Conservation (phyloP, 2,797 vertebrate genomes). For the Ibycter americanus region DNA sequence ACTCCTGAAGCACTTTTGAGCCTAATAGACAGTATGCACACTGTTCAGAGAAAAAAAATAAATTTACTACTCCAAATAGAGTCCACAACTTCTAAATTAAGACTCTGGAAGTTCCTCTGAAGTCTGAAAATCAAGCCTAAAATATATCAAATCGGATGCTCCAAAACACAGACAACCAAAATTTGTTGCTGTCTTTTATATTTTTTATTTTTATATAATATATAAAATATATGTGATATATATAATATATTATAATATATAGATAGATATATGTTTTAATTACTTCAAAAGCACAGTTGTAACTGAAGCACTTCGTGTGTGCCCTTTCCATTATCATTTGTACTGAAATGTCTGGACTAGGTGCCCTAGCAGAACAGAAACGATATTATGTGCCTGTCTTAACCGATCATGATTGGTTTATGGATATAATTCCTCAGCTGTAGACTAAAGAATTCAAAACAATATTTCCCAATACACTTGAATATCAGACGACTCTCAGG, state of each 20-base stretch:
- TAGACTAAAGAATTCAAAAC: background rate
- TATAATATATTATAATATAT: no score
- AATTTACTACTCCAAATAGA: background rate
- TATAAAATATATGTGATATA: no score
- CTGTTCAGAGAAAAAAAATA: background rate
- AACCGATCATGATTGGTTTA: background rate
- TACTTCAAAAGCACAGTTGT: background rate
- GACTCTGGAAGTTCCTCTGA: background rate
- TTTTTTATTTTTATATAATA: no score
- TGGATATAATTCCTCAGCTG: background rate
- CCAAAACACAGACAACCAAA: background rate
- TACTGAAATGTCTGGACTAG: background rate
- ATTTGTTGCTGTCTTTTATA: background rate
- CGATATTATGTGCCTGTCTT: background rate
- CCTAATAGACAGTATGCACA: fast-evolving
- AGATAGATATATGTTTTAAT: background rate
- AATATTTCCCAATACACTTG: background rate
- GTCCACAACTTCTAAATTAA: background rate
- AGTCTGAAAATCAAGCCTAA: background rate
- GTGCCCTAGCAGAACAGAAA: background rate
- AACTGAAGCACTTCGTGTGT: background rate
- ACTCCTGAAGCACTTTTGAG: background rate
- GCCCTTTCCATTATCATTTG: background rate
- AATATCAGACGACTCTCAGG: background rate
- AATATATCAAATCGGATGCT: background rate